Base-by-base conservation (phyloP, 1,140 invertebrate species). In the Heliconius melpomene region DNA sequence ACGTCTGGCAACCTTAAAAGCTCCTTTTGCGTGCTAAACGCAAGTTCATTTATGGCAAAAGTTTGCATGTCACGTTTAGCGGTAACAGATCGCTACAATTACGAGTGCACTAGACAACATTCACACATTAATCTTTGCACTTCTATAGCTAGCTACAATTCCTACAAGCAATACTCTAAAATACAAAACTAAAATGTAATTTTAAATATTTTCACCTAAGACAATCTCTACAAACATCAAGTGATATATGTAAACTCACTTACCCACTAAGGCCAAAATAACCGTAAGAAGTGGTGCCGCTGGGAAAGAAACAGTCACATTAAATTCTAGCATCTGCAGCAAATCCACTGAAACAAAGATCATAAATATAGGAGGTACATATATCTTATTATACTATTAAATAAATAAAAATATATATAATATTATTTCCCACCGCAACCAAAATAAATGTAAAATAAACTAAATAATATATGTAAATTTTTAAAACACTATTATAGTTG, bases 241-340 rank as follows among this genome's bases (percentile, higher is more conserved):
- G n/a, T 13, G 54, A 60, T 60, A 60, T 60, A 60, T 60, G 54
- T 60, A 23, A 60, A 77, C 77, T 74, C 71, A 97, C 98, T 97
- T 95, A 99, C 99, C 99, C 84, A 99, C 98, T 91, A 99, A 95
- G 18, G 99, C 99, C 90, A 99, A 94, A 85, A 99, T 99, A 60
- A 99, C 98, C 7, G 99, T 99, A 57, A 99, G 95, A 23, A 99
- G 95, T 11, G 99, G 98, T 40, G 99, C 99, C 46, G 98, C 98
- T 23, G 99, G 99, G 91, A 99, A 99, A 7, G 97, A 97, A 18
- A 99, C 97, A 0, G 97, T 96, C 26, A 98, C 97, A 93, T 99
- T 99, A 92, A 98, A 98, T 92, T 99, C 99, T 90, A 99, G 94
- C 98, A 99, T 99, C 95, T 99, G 99, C 79, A 99, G 95, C 73